Conservation (phyloP, 2,888 invertebrate genomes). For the Trypoxylon attenuatum region DNA sequence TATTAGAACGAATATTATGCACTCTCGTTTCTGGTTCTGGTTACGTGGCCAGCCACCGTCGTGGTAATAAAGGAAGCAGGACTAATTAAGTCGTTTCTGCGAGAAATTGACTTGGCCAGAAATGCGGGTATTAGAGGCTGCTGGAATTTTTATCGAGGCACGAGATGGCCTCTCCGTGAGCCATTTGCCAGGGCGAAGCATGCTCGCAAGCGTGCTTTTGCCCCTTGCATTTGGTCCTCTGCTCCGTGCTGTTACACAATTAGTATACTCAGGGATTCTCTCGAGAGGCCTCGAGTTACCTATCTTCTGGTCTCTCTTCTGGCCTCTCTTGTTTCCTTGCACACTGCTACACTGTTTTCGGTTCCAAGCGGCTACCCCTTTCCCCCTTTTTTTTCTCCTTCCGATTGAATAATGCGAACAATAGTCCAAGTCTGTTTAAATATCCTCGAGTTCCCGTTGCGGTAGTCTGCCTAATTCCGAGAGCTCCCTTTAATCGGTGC, state of each 20-base stretch:
- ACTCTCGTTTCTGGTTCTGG: too few species aligned
- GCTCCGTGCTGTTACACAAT: slow-evolving; percentile 59
- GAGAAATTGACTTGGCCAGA: neutral
- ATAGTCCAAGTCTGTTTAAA: slow-evolving; percentile 56
- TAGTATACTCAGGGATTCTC: slow-evolving; percentile 57
- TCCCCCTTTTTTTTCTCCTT: slow-evolving; percentile 37
- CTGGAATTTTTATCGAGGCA: neutral
- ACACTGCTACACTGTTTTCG: slow-evolving; percentile 30
- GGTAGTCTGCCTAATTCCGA: slow-evolving; percentile 28
- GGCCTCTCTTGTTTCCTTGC: slow-evolving; percentile 24
- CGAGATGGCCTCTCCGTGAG: neutral
- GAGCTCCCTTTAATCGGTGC: slow-evolving; percentile 1
- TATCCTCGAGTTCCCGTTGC: slow-evolving; percentile 26
- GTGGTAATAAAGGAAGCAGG: neutral
- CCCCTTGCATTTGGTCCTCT: slow-evolving; percentile 12
- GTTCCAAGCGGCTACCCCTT: slow-evolving; percentile 21
- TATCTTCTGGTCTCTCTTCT: slow-evolving; percentile 25
- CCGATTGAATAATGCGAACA: slow-evolving; percentile 61
- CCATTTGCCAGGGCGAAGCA: slow-evolving; percentile 1
- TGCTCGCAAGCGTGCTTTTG: slow-evolving; percentile 27
- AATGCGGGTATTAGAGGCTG: neutral
- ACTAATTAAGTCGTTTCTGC: neutral
- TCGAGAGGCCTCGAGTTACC: slow-evolving; percentile 48
- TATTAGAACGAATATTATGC: too few species aligned
- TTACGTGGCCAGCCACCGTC: too few species aligned